Conservation (phyloP, 2,113 vertebrate species). For the Salvelinus fontinalis region DNA sequence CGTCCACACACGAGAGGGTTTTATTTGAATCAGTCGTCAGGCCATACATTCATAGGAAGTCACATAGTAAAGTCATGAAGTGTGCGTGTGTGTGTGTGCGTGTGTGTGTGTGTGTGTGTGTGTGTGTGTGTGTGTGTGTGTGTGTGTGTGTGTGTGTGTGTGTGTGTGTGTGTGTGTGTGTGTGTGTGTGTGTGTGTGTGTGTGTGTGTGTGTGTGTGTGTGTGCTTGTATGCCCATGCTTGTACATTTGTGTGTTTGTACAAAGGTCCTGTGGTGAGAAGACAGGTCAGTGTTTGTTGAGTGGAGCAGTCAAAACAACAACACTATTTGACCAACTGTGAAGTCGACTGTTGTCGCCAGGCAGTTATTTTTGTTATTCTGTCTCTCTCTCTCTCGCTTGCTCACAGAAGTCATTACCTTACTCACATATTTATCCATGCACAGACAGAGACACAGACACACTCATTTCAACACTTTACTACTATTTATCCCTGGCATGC, state of each 20-base stretch:
- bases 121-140: too few relatives aligned
- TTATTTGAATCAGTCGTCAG: too few relatives aligned
- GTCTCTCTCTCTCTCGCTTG: background rate
- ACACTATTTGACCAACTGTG: background rate
- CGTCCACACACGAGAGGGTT: too few relatives aligned
- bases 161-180: background rate
- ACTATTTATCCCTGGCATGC: background rate
- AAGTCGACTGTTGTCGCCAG: background rate
- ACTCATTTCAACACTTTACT: too few relatives aligned
- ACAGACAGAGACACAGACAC: background rate
- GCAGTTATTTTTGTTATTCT: background rate
- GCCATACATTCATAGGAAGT: too few relatives aligned
- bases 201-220: slow-evolving; percentile 12
- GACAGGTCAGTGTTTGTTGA: slow-evolving; percentile 10
- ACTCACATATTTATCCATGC: background rate
- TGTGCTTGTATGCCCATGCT: slow-evolving; percentile 7
- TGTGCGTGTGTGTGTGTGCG: too few relatives aligned
- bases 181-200: slow-evolving; percentile 22
- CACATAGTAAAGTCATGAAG: too few relatives aligned
- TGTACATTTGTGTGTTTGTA: background rate
- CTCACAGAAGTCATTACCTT: too few relatives aligned
- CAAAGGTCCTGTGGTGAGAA: background rate
- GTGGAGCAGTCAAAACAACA: slow-evolving; percentile 7
- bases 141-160: too few relatives aligned
- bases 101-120: too few relatives aligned